Percentiles rank a stretch among this genome's conserved stretches.
phyloP scores from a whole-genome alignment of 2,888 invertebrate species.

The Hemithea aestivaria region DNA sequence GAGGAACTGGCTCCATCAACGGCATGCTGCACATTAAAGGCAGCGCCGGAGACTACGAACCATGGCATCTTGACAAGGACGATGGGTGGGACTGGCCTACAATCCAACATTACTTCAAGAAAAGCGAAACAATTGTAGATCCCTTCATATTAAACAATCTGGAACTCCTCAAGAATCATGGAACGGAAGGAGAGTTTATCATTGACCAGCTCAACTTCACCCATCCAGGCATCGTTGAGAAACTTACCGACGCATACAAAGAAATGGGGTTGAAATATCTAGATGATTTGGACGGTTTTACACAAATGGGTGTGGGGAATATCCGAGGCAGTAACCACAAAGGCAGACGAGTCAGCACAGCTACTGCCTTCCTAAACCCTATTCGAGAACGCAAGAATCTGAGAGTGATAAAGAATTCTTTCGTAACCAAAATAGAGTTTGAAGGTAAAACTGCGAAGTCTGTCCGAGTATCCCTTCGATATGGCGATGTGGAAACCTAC shows the following conservation, averaged over 20 bases:
- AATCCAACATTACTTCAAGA: slow-evolving; percentile 59
- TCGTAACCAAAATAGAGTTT: slow-evolving; percentile 42
- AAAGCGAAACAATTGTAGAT: slow-evolving; percentile 63
- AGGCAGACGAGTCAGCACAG: slow-evolving; percentile 76
- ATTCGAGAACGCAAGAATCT: slow-evolving; percentile 52
- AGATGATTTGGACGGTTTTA: slow-evolving; percentile 59
- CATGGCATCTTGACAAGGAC: slow-evolving; percentile 53
- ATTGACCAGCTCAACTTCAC: slow-evolving; percentile 71
- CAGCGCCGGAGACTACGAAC: slow-evolving; percentile 54
- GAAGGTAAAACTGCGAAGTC: slow-evolving; percentile 46
- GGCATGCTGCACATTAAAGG: slow-evolving; percentile 65
- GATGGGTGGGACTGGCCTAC: slow-evolving; percentile 68
- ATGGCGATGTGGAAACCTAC: slow-evolving; percentile 42
- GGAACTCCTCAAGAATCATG: slow-evolving; percentile 55
- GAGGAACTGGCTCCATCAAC: slow-evolving; percentile 68
- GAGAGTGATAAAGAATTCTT: slow-evolving; percentile 53
- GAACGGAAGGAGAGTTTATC: slow-evolving; percentile 69
- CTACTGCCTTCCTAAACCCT: slow-evolving; percentile 68
- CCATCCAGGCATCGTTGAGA: slow-evolving; percentile 50
- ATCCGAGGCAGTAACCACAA: slow-evolving; percentile 70
- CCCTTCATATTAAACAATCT: slow-evolving; percentile 59
- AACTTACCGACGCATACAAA: slow-evolving; percentile 58
- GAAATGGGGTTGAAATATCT: slow-evolving; percentile 71
- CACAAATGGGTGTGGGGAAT: slow-evolving; percentile 76
- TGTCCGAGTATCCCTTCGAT: slow-evolving; percentile 43